phyloP scores from a whole-genome alignment of 2,888 invertebrate species.

The Aproaerema taeniolella region DNA sequence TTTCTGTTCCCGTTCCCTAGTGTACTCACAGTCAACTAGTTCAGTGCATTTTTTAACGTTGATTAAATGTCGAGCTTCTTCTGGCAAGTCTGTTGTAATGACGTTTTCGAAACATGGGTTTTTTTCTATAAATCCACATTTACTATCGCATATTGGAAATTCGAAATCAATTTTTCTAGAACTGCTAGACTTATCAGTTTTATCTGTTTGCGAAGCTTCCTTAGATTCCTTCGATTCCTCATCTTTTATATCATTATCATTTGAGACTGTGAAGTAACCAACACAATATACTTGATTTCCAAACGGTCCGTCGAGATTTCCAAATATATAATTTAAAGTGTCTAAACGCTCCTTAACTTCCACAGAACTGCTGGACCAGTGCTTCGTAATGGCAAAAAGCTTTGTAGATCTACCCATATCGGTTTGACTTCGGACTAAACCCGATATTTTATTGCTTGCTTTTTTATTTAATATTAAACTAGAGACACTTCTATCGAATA shows the following conservation, averaged over 20 bases:
- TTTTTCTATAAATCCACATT: conserved; percentile 29
- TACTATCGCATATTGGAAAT: conserved; percentile 31
- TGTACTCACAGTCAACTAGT: conserved; percentile 35
- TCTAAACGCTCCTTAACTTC: conserved; percentile 10
- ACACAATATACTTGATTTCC: conserved; percentile 49
- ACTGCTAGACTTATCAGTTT: no score
- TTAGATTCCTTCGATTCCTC: conserved; percentile 24
- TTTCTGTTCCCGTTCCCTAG: conserved; percentile 29
- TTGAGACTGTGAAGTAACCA: conserved; percentile 53
- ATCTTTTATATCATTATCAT: conserved; percentile 31
- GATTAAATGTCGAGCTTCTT: conserved; percentile 29
- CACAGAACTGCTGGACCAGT: conserved; percentile 37
- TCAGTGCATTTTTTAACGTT: conserved; percentile 40
- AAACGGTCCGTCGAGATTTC: conserved; percentile 29
- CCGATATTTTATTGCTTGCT: background rate
- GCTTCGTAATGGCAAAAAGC: conserved; percentile 26
- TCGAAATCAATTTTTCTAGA: no score
- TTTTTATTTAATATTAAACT: no score
- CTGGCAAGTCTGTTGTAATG: conserved; percentile 38
- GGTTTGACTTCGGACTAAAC: conserved; percentile 32
- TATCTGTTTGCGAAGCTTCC: conserved; percentile 30
- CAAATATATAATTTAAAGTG: conserved; percentile 46
- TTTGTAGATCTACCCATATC: conserved; percentile 23
- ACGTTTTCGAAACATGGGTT: conserved; percentile 27
- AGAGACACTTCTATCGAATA: no score